Percentiles rank a stretch among this genome's conserved stretches.
These are phyloP conservation scores for Chondrilla cf. caribensis DNA, from an alignment of 37 sponge, comb jelly and placozoan species.

Conservation along the genomic window DNA sequence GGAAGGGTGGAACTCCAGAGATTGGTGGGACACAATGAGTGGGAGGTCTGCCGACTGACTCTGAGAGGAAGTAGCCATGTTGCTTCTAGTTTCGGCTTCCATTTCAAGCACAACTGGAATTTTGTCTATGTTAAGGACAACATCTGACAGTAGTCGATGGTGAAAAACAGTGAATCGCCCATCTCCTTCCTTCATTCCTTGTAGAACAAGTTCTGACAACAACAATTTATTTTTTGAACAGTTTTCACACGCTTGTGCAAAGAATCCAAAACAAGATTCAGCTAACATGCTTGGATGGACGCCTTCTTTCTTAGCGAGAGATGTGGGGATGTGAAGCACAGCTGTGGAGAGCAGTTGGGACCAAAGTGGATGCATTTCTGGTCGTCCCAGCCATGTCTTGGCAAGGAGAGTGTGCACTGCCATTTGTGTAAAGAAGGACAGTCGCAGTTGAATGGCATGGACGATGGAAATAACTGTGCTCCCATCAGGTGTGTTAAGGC, in stretches of 20 bases:
- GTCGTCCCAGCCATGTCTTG: slow-evolving; percentile 34
- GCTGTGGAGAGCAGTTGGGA: slow-evolving; percentile 9
- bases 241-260: slow-evolving; percentile 28
- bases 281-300: background rate
- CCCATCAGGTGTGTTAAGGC: background rate
- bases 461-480: background rate
- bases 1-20: slow-evolving; percentile 62
- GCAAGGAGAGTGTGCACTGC: slow-evolving; percentile 25
- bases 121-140: slow-evolving; percentile 48
- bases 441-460: background rate
- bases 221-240: slow-evolving; percentile 32
- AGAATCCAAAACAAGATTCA: slow-evolving; percentile 37
- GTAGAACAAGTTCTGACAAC: slow-evolving; percentile 37
- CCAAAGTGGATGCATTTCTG: slow-evolving; percentile 28
- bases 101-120: slow-evolving; percentile 40
- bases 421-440: slow-evolving; percentile 64
- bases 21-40: slow-evolving; percentile 35
- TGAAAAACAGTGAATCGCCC: slow-evolving; percentile 51
- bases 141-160: slow-evolving; percentile 42
- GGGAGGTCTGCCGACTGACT: slow-evolving; percentile 17
- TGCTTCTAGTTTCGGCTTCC: background rate
- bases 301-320: background rate
- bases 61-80: background rate
- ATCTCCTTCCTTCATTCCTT: background rate
- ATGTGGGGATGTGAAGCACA: background rate